Evolutionary conservation across 2,797 vertebrate species (phyloP), one percentile per base, ranked within the genome.

Genomic region (Melanotaenia parkinsoni): DNA sequence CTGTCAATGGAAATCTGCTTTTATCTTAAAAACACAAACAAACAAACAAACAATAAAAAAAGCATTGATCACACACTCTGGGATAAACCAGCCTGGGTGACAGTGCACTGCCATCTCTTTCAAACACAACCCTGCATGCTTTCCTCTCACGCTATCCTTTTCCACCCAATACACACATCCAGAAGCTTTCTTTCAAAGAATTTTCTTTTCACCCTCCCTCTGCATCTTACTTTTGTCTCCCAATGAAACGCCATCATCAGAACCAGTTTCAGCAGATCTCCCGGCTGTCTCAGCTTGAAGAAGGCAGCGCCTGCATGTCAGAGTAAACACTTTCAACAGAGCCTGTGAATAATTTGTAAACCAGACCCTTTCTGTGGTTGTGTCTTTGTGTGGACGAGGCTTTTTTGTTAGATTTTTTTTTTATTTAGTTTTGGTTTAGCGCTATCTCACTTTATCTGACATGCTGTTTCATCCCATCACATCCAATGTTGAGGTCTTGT

Each of bases 381-480:
- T 68, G 65, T 35, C 61, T 86, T 77, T 88, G 76, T 77, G 70
- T 38, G 63, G 66, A 64, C 63, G 18, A 38, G 73, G 66, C 53
- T 71, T 76, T 77, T 53, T 33, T 28, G 54, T 38, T 38, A 18
- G 37, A 5, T 24, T 61, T 50, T 53, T 13, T 47, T 47, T 26
- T 37, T 11, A 37, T 37, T 43, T 20, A 8, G 30, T 53, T 62
- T 72, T 74, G 24, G 53, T 77, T 66, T 1, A 67, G 65, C 62
- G 67, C 64, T 60, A 45, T 84, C 75, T 77, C 37, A 58, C 67
- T 83, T 64, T 24, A 74, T 82, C 63, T 64, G 12, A 28, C 67
- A 83, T 87, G 83, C 86, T 37, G 80, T 92, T 91, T 90, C 67
- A 86, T 87, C 84, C 70, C 63, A 38, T 58, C 73, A 58, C 68